These are phyloP conservation scores for Papilio helenus DNA, from an alignment of 1,140 invertebrate species.

Conservation along the genomic window DNA sequence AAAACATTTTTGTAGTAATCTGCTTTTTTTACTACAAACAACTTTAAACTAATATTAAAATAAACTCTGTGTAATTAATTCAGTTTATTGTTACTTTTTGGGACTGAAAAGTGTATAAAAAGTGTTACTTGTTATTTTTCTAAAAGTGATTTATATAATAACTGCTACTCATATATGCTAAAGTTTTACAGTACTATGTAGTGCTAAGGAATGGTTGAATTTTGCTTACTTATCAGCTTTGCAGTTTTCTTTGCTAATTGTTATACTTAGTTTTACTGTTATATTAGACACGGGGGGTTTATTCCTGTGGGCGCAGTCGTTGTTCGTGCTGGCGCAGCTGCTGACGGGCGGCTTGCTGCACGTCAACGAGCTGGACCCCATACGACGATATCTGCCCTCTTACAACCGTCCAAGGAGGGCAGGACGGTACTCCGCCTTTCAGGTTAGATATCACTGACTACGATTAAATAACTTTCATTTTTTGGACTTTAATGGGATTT, in stretches of 20 bases:
- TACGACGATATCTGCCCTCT: conserved; percentile 96
- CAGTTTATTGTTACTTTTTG: no score
- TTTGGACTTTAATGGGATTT: neutral
- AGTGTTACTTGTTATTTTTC: no score
- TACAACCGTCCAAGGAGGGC: conserved; percentile 96
- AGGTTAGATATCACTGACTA: conserved; percentile 85
- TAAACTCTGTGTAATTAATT: no score
- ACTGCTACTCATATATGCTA: no score
- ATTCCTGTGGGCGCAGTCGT: conserved; percentile 95
- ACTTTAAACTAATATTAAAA: no score
- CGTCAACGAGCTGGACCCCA: conserved; percentile 97
- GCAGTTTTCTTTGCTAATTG: neutral
- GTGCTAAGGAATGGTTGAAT: neutral
- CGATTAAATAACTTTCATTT: neutral
- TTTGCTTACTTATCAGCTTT: neutral
- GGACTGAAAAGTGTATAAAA: no score
- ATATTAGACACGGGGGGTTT: conserved; percentile 83
- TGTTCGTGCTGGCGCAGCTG: conserved; percentile 97
- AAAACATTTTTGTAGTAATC: neutral
- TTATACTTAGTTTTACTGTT: neutral
- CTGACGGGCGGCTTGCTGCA: conserved; percentile 94
- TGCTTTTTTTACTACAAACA: no score
- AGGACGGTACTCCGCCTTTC: conserved; percentile 97
- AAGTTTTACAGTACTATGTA: neutral
- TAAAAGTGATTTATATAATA: no score